Evolutionary conservation across 64 coral and sea anemone species (phyloP), one percentile per base, ranked within the genome.

Genomic region (Anthopleura sola): DNA sequence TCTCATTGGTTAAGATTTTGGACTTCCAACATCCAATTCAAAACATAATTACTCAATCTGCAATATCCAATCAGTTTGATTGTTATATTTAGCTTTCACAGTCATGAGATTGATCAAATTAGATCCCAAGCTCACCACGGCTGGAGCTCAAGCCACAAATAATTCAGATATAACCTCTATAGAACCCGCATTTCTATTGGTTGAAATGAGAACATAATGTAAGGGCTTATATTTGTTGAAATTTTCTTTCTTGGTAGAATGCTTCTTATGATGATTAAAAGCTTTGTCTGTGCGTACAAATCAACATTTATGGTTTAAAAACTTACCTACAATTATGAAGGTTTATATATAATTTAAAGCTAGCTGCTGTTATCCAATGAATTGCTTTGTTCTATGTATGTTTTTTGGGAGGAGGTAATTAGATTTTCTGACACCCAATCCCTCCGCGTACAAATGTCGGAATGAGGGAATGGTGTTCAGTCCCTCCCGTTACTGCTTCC

Each of bases 401-500:
- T 64, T 64, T 26, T 64, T 7, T 0, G 10, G 0, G 10, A 64
- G 24, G 3, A n/a, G 7, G 40, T 44, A 44, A 44, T n/a, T n/a
- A n/a, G n/a, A n/a, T 62, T 62, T 69, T 29, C 29, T 33, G 28
- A 33, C 33, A 32, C 66, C 66, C 66, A 69, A 69, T 69, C 66
- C 11, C 76, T 78, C 15, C 76, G 24, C 76, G 38, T 44, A 38
- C 40, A 24, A n/a, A 26, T 78, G 36, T 78, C 13, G 36, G 76
- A 78, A 48, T 44, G 37, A 78, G 76, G 40, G 40, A 48, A 78
- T 78, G 36, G 76, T 44, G 76, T 78, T 48, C 38, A 78, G 76
- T 78, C 76, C 76, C 76, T 78, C 76, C 76, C 76, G 76, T 47
- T 32, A 78, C 23, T 48, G 76, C 76, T 78, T 78, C 76, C 76